Conservation (phyloP, 1,140 invertebrate species). For the Arion vulgaris region DNA sequence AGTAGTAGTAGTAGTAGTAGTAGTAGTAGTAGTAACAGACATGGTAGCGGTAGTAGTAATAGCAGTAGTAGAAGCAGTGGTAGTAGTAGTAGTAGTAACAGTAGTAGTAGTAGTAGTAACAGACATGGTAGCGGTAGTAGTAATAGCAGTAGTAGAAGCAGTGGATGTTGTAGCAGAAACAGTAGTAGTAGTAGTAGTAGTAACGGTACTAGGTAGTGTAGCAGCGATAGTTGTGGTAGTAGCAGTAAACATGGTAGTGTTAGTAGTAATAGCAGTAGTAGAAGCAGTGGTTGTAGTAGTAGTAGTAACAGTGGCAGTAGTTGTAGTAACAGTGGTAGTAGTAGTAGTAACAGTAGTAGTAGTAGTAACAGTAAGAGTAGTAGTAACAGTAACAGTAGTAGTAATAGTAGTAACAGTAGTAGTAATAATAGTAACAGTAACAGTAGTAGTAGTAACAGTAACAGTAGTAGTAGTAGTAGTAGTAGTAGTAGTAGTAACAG, state of each 20-base stretch:
- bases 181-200: no score
- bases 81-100: no score
- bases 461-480: no score
- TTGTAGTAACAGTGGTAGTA: neutral
- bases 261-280: constrained; percentile 6
- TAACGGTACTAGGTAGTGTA: neutral
- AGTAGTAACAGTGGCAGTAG: neutral
- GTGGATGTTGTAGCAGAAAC: no score
- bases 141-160: no score
- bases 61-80: no score
- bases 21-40: neutral
- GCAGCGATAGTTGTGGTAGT: neutral
- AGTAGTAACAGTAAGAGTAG: constrained; percentile 3
- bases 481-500: no score
- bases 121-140: no score
- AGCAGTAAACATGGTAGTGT: neutral
- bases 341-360: constrained; percentile 24
- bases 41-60: no score
- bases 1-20: neutral
- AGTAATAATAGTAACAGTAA: constrained; percentile 18
- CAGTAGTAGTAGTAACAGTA: no score
- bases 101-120: no score
- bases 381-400: neutral
- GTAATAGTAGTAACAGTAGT: constrained; percentile 9
- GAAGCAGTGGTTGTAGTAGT: neutral